These are phyloP conservation scores for Liasis olivaceus DNA, from an alignment of 2,797 vertebrate genomes.

Conservation along the genomic window DNA sequence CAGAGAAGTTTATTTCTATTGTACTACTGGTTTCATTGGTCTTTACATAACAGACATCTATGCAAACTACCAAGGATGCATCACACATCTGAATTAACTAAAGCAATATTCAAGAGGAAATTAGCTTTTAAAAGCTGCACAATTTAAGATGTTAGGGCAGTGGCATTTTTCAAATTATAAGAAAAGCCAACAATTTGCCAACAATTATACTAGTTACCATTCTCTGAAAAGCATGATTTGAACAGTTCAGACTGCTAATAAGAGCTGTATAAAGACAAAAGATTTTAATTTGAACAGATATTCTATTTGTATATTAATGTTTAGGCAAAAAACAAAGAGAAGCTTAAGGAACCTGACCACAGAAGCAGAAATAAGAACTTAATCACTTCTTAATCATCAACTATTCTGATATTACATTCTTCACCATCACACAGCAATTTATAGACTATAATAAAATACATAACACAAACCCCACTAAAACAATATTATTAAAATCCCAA, in stretches of 20 bases:
- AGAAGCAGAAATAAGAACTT: not conserved
- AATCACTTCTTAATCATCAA: not conserved
- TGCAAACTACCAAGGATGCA: not conserved
- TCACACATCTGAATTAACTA: not conserved
- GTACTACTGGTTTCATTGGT: not conserved
- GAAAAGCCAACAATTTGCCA: not conserved
- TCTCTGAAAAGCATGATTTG: not conserved
- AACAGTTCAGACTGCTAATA: not conserved
- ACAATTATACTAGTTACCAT: rapidly evolving
- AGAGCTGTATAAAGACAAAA: not conserved
- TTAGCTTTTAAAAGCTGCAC: slow-evolving; percentile 12
- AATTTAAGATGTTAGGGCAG: not conserved
- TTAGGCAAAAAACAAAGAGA: not conserved
- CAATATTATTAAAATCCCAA: not conserved
- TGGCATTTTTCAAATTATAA: not conserved
- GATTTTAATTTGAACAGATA: not conserved
- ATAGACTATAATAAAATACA: not conserved
- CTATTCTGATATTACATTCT: not conserved
- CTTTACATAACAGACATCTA: not conserved
- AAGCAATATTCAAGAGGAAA: not conserved
- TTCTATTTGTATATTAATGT: not conserved
- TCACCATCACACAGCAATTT: not conserved
- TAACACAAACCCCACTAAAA: not conserved
- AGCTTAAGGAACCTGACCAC: not conserved
- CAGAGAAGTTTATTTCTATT: not conserved